Evolutionary conservation across 2,797 vertebrate genomes (phyloP).

Genomic region (Oceanodroma leucorhoa): DNA sequence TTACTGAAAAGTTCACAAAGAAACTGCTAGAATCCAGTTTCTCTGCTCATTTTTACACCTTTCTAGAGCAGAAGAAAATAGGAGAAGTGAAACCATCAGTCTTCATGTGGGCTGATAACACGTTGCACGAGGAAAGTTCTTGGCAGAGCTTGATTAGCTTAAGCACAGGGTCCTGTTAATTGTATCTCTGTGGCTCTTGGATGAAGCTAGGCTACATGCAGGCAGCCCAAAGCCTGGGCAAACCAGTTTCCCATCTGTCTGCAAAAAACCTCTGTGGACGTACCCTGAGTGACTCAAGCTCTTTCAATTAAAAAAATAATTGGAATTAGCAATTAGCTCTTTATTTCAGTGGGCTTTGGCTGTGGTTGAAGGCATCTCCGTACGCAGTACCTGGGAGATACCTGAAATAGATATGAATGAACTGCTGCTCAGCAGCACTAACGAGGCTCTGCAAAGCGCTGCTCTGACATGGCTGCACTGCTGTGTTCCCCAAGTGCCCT

Average conservation of each 20-base stretch:
- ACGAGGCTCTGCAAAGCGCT: not conserved
- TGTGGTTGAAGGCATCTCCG: not conserved
- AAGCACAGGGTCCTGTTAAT: not conserved
- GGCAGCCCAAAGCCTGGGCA: not conserved
- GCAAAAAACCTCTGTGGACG: not conserved
- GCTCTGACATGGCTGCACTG: not conserved
- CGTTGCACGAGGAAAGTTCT: accelerated
- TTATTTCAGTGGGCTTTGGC: not conserved
- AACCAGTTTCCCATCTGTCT: not conserved
- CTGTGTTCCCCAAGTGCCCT: not conserved
- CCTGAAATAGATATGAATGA: not conserved
- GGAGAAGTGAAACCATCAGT: not conserved
- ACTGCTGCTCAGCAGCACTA: not conserved
- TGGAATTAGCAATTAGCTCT: not conserved
- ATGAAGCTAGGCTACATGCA: not conserved
- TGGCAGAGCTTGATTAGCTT: not conserved
- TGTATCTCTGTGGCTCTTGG: not conserved
- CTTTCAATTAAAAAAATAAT: conserved; percentile 10
- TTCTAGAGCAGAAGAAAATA: not conserved
- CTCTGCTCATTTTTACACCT: not conserved
- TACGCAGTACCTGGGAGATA: not conserved
- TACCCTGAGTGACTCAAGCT: not conserved
- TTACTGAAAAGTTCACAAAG: accelerated
- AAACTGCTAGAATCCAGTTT: not conserved
- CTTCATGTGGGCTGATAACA: not conserved